Conservation (phyloP, 2,888 invertebrate genomes). For the Yponomeuta plumbellus region DNA sequence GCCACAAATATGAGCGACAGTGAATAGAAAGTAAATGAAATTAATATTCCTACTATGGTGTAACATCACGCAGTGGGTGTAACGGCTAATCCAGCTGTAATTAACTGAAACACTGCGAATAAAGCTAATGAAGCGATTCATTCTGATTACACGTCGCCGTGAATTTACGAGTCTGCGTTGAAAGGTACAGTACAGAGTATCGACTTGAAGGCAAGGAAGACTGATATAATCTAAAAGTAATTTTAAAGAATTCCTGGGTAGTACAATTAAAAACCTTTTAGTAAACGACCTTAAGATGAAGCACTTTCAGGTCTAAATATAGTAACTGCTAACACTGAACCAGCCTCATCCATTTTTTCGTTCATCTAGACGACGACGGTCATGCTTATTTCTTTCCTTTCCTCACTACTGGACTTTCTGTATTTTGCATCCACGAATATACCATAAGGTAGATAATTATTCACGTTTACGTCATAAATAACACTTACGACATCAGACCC, state of each 20-base stretch:
- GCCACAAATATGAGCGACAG: not conserved
- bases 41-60: not conserved
- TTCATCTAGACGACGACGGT: too few relatives aligned
- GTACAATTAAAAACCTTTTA: too few relatives aligned
- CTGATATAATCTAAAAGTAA: not conserved
- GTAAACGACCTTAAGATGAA: too few relatives aligned
- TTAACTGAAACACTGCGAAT: slow-evolving; percentile 11
- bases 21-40: not conserved
- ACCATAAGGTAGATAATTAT: not conserved
- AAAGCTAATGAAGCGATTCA: slow-evolving; percentile 11
- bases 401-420: not conserved
- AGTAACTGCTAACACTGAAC: too few relatives aligned
- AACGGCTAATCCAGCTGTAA: slow-evolving; percentile 14
- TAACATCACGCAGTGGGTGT: slow-evolving; percentile 2
- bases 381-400: too few relatives aligned
- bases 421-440: not conserved
- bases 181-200: not conserved
- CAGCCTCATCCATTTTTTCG: too few relatives aligned
- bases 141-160: not conserved
- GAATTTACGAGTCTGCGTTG: not conserved
- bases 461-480: not conserved
- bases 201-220: not conserved
- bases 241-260: too few relatives aligned
- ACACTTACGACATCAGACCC: not conserved
- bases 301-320: too few relatives aligned